These are phyloP conservation scores for Origma solitaria DNA, from an alignment of 2,113 vertebrate species.

Conservation along the genomic window DNA sequence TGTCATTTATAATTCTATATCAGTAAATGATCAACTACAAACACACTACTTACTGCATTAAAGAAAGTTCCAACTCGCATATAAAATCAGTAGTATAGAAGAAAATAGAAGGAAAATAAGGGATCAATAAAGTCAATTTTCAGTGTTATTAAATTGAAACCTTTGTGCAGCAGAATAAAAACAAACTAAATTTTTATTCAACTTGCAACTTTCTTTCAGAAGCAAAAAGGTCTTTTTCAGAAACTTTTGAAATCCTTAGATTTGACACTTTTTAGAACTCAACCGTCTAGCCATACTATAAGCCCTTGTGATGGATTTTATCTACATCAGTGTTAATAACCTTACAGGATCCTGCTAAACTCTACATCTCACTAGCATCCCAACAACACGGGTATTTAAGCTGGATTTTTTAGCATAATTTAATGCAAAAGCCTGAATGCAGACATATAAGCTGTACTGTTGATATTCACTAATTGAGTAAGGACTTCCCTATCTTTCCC, in stretches of 20 bases:
- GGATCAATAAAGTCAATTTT: neutral
- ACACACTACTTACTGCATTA: neutral
- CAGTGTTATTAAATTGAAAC: neutral
- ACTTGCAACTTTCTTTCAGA: neutral
- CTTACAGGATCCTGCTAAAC: neutral
- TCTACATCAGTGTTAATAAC: neutral
- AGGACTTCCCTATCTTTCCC: neutral
- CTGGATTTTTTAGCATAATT: neutral
- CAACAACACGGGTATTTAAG: neutral
- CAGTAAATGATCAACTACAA: neutral
- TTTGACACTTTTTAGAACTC: neutral
- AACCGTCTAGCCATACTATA: neutral
- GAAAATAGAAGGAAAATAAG: neutral
- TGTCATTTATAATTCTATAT: neutral
- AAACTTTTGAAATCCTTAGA: neutral
- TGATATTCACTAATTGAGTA: neutral
- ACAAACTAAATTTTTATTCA: neutral
- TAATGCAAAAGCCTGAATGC: neutral
- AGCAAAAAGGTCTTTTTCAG: neutral
- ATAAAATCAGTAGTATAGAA: neutral
- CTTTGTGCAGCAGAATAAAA: neutral
- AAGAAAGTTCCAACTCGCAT: neutral
- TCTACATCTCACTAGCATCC: neutral
- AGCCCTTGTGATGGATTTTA: neutral
- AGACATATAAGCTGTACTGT: neutral